Conservation (phyloP, 2,797 vertebrate genomes). For the Enoplosus armatus region DNA sequence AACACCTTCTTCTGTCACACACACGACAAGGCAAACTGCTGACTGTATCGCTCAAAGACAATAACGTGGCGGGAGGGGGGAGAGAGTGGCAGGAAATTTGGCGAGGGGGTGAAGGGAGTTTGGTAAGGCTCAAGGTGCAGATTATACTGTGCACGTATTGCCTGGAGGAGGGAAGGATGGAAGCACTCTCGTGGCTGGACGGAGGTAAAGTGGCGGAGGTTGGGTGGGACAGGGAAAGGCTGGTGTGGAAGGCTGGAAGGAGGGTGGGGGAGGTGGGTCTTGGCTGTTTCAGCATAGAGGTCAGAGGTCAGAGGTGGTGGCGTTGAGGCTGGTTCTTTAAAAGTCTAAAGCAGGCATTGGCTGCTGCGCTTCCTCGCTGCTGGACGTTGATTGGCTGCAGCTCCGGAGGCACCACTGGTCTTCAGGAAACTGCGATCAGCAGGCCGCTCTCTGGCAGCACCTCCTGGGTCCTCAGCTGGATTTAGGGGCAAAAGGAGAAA, state of each 20-base stretch:
- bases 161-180: constrained; percentile 33
- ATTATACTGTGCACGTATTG: constrained; percentile 63
- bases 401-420: constrained; percentile 54
- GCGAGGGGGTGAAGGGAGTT: constrained; percentile 15
- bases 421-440: constrained; percentile 81
- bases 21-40: constrained; percentile 75
- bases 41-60: constrained; percentile 76
- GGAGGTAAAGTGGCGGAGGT: constrained; percentile 11
- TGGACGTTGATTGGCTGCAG: constrained; percentile 58
- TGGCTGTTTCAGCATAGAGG: constrained; percentile 73
- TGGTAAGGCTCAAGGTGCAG: constrained; percentile 72
- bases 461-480: constrained; percentile 87
- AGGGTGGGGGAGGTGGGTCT: constrained; percentile 22
- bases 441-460: constrained; percentile 71
- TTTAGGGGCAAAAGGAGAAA: neutral
- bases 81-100: constrained; percentile 2
- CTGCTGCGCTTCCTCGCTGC: constrained; percentile 71
- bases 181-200: constrained; percentile 53
- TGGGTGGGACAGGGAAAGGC: constrained; percentile 36
- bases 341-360: constrained; percentile 74
- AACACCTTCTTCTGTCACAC: constrained; percentile 75
- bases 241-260: constrained; percentile 14
- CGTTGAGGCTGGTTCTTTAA: constrained; percentile 76
- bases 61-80: constrained; percentile 15
- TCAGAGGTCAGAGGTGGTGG: constrained; percentile 77